Base-by-base conservation (phyloP, 2,113 vertebrate genomes). In the Tautogolabrus adspersus region DNA sequence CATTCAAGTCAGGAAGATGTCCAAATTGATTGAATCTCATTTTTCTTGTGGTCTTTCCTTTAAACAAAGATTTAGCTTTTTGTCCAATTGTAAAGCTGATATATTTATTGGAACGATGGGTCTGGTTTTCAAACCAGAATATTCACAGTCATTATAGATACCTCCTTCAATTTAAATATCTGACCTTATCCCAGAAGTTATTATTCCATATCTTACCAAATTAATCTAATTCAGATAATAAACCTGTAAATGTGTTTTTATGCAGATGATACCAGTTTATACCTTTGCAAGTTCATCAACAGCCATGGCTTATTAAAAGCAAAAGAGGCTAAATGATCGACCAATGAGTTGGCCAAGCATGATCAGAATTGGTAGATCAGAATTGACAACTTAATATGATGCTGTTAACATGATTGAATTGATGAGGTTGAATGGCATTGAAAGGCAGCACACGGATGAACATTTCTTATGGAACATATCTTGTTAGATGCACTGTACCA, bases 1-100 rank as follows among this genome's bases (percentile, higher is more conserved):
- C 30, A 30, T 54, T 5, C 22, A 58, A 52, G 10, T 75, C 56
- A 12, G 7, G 57, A 37, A 47, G 22, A 13, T 71, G 46, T 79
- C 40, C 16, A 72, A 21, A 38, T 21, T 11, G 8, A 56, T 22
- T 10, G 42, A 64, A 26, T 11, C 40, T 49, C 19, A 9, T 6
- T 57, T 38, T 15, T 15, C 9, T 37, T 68, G 1, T n/a, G 42
- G 1, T 4, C 10, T 60, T 51, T 49, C 38, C 46, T 40, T 37
- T 2, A 46, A 2, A 12, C 26, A 16, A 22, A 37, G 13, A 46
- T 46, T 46, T 3, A 1, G 40, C 44, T 46, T 46, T 11, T 30
- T 30, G 10, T 30, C 16, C 1, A 0, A 47, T 30, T 30, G 47
- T 65, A 4, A 21, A 51, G 46, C 6, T 13, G 7, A 15, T n/a